Evolutionary conservation across 2,797 vertebrate genomes (phyloP).

Genomic region (Tokudaia muenninki): DNA sequence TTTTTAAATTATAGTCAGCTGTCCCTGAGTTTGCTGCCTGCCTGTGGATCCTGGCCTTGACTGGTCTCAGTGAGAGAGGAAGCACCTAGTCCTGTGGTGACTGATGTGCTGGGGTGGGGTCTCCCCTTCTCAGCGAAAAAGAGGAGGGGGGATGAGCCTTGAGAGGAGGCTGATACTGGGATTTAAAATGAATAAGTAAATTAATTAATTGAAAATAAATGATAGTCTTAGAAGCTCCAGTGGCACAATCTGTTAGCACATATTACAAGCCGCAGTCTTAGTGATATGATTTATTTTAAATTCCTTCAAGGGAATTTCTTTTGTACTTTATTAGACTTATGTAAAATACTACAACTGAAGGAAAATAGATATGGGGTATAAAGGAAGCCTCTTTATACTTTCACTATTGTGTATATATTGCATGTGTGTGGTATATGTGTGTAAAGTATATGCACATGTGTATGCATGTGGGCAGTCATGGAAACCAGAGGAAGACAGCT

Average conservation of each 20-base stretch:
- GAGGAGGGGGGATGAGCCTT: not conserved
- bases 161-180: not conserved
- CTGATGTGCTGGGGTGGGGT: not conserved
- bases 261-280: not conserved
- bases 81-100: not conserved
- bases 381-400: not conserved
- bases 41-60: not conserved
- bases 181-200: not conserved
- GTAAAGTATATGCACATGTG: not conserved
- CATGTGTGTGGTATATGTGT: not conserved
- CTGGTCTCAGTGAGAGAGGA: not conserved
- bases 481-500: not conserved
- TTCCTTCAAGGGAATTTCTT: constrained; percentile 62
- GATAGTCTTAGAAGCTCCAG: not conserved
- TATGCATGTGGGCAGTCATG: not conserved
- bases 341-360: not conserved
- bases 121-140: not conserved
- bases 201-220: not conserved
- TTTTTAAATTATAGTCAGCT: not conserved
- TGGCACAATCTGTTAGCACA: not conserved
- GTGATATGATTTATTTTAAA: constrained; percentile 59
- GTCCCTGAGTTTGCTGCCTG: not conserved
- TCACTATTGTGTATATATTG: not conserved
- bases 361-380: not conserved
- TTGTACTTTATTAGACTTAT: not conserved